Conservation (phyloP, 23 tunicate genomes). For the Diplosoma virens region DNA sequence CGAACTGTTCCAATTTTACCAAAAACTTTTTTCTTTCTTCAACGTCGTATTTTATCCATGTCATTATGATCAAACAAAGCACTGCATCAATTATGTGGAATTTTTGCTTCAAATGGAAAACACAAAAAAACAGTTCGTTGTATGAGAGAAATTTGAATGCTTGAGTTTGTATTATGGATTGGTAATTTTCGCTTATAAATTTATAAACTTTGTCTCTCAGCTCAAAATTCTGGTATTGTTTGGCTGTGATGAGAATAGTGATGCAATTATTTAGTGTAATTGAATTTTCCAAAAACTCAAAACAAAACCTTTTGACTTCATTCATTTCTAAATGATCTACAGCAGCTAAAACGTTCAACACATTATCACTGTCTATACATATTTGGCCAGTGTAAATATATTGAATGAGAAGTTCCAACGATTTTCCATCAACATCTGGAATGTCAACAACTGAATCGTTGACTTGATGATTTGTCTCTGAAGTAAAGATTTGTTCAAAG, state of each 20-base stretch:
- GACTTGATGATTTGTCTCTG: not conserved
- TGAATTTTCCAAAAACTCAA: not conserved
- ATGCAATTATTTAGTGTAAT: not conserved
- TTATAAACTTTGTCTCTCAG: not conserved
- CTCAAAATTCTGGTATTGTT: not conserved
- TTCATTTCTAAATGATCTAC: not conserved
- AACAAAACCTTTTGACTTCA: not conserved
- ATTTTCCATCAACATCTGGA: not conserved
- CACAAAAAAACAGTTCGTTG: not conserved
- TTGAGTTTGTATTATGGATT: not conserved
- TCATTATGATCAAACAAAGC: not conserved
- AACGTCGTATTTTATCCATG: not conserved
- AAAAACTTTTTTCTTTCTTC: not conserved
- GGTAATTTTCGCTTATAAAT: not conserved
- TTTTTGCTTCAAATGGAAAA: not conserved
- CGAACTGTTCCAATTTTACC: not conserved
- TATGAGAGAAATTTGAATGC: not conserved
- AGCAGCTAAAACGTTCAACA: not conserved
- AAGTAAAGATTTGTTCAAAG: constrained; percentile 2
- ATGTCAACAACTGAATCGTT: not conserved
- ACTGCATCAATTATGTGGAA: not conserved
- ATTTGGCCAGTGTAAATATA: not conserved
- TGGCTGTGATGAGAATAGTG: not conserved
- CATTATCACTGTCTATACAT: not conserved
- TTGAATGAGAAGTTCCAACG: not conserved